Evolutionary conservation across 2,888 invertebrate species (phyloP), one percentile per base, ranked within the genome.

Genomic region (Icerya purchasi): DNA sequence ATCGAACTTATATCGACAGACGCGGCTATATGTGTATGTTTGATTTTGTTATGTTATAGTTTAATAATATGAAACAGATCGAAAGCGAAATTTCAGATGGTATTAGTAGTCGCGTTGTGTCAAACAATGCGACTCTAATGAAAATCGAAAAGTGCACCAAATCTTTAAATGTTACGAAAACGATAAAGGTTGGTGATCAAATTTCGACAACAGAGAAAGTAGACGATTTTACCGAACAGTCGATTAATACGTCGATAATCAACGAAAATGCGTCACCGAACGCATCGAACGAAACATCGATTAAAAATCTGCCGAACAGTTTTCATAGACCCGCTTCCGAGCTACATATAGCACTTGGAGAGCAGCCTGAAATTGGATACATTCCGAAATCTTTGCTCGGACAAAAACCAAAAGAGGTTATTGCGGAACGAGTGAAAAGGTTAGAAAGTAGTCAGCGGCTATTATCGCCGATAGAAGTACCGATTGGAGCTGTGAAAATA

Each of bases 341-440:
- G 36, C 21, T 81, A 55, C 75, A 76, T 67, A 68, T 83, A 2
- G 73, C 76, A 59, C 82, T 82, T 0, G 83, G 81, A 65, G 79
- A 82, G n/a, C 82, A 83, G 10, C 82, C 83, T 49, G 80, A 82
- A 71, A 79, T 82, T 54, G 78, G 79, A 50, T 82, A 76, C 65
- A 76, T 78, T 56, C 78, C 81, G 1, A 77, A 77, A 67, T 66
- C 66, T 3, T 66, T 70, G 62, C 68, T 68, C n/a, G 66, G 61
- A 65, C 72, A 66, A 64, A 72, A 68, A 66, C 72, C 72, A 65
- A 72, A 73, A 59, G 76, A 77, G 54, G 74, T 77, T 53, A 73
- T 81, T 25, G 73, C 75, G n/a, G 74, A 77, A 22, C 77, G 77
- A 66, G 77, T 79, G 1, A 79, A 77, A 66, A 75, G 76, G 63